Conservation (phyloP, 1,140 invertebrate genomes). For the Schlechtendalia chinensis region DNA sequence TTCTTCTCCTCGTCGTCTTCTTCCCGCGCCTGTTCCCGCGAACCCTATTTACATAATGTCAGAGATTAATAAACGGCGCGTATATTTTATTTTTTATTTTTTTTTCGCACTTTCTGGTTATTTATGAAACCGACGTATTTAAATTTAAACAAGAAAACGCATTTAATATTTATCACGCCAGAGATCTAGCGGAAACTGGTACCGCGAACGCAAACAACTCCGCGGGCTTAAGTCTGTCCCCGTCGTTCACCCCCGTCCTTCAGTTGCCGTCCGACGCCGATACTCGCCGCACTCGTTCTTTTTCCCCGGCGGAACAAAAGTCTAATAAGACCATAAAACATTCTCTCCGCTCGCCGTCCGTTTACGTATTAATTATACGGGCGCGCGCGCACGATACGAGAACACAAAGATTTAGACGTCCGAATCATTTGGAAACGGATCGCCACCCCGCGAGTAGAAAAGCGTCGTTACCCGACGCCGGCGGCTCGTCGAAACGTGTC, state of each 20-base stretch:
- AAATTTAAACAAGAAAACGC: slow-evolving; percentile 17
- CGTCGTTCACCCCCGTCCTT: not conserved
- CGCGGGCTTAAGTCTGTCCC: not conserved
- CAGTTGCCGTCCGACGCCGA: not conserved
- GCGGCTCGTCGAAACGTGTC: too few relatives aligned
- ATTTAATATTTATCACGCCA: slow-evolving; percentile 26
- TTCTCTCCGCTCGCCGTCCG: too few relatives aligned
- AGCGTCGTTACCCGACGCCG: too few relatives aligned
- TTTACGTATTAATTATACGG: too few relatives aligned
- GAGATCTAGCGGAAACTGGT: slow-evolving; percentile 16
- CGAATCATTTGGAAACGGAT: too few relatives aligned
- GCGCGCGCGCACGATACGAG: too few relatives aligned
- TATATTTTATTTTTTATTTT: not conserved
- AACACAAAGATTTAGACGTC: too few relatives aligned
- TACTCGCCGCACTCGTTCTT: not conserved
- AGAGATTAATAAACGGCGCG: slow-evolving; percentile 19
- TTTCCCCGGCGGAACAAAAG: not conserved
- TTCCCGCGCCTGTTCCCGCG: too few relatives aligned
- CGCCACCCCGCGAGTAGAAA: too few relatives aligned
- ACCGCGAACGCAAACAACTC: slow-evolving; percentile 9
- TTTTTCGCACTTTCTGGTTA: slow-evolving; percentile 29
- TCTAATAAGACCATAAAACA: too few relatives aligned
- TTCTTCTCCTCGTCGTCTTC: too few relatives aligned
- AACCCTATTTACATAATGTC: slow-evolving; percentile 18
- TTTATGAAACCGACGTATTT: slow-evolving; percentile 36